Base-by-base conservation (phyloP, 1,140 invertebrate species). In the Meloidogyne exigua region DNA sequence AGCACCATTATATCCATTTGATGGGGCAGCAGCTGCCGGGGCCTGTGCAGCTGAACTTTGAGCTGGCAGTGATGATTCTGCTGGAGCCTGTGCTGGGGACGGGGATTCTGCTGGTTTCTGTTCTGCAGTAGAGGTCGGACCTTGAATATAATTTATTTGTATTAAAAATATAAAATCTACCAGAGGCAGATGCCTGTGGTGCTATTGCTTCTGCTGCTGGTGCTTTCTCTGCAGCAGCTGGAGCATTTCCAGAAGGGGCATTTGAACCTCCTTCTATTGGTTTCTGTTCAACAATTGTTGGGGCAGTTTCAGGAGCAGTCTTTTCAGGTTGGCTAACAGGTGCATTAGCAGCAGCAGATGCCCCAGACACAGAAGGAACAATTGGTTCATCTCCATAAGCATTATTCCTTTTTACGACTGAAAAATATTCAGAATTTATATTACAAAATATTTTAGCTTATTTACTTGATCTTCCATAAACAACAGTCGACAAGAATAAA, bases 361-460 rank as follows among this genome's bases (percentile, higher is more conserved):
- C n/a, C 26, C 18, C 68, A 23, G 39, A 39, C n/a, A 18, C 67
- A 28, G 75, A 44, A 15, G 76, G 32, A 21, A 72, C 9, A 57
- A 72, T 63, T 21, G 63, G 69, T n/a, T 70, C 76, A 25, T 70
- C 71, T 32, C 76, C 76, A 57, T 77, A 70, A 49, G 71, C 68
- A 32, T 77, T 72, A 23, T 72, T 63, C 28, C 70, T 18, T 32
- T 72, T 77, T 21, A 73, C 72, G 10, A 73, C 72, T 73, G 21
- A 57, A 26, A 64, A 73, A 42, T 5, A 25, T 7, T 18, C 5
- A n/a, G 15, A 42, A 21, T 9, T 36, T 42, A 7, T 23, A 7
- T 7, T 9, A n/a, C n/a, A 23, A 68, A 68, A n/a, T 36, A 23
- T 5, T 23, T 18, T 39, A 13, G 15, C 5, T 18, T 57, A 57